Evolutionary conservation across 2,113 vertebrate genomes (phyloP).

Genomic region (Rallus limicola): DNA sequence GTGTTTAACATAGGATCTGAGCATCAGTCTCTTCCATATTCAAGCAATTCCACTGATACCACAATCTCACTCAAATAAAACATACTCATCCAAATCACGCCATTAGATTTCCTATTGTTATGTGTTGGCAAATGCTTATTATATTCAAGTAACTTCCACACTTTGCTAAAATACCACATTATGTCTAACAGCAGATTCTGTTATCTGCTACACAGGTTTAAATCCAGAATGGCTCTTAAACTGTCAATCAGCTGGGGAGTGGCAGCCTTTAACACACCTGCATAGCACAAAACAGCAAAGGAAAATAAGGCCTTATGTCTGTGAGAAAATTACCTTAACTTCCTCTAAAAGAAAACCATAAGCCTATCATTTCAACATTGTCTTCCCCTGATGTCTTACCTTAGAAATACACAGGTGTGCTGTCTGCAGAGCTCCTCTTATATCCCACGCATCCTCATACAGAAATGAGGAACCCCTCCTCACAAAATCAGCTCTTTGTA

Average conservation of each 20-base stretch:
- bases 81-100: neutral
- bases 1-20: neutral
- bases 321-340: neutral
- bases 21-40: neutral
- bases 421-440: neutral
- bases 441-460: neutral
- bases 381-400: neutral
- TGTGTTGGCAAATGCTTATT: neutral
- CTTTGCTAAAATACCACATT: neutral
- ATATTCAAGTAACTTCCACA: neutral
- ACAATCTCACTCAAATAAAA: neutral
- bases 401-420: neutral
- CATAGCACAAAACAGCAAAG: neutral
- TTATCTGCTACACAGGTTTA: neutral
- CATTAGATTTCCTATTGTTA: neutral
- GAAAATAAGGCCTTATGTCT: neutral
- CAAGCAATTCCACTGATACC: neutral
- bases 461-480: neutral
- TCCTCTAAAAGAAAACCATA: neutral
- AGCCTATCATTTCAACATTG: neutral
- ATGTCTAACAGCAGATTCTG: neutral
- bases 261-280: neutral
- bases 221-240: neutral
- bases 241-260: neutral
- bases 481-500: neutral